phyloP scores from a whole-genome alignment of 2,113 vertebrate genomes.

The Pteronura brasiliensis region DNA sequence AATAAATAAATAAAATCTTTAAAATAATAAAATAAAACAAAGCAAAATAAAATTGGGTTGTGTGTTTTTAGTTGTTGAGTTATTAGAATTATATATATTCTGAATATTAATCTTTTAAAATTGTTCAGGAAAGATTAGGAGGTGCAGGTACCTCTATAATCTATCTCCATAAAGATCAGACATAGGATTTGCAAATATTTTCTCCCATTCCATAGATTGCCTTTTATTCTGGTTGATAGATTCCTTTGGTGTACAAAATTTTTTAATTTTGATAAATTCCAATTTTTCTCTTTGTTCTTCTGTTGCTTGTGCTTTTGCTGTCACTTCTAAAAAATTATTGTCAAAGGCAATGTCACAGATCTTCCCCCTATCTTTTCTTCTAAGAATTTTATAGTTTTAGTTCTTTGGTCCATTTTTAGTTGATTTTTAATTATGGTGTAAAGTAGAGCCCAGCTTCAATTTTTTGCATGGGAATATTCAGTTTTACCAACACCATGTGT shows the following conservation, averaged over 20 bases:
- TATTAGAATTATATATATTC: background rate
- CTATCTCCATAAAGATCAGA: background rate
- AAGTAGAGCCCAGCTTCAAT: background rate
- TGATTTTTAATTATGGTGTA: background rate
- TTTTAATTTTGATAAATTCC: background rate
- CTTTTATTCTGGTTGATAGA: background rate
- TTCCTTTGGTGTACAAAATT: background rate
- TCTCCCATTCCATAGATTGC: background rate
- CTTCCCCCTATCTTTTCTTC: background rate
- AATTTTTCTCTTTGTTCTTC: background rate
- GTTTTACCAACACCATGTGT: background rate
- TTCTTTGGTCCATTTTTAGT: background rate
- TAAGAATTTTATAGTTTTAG: background rate
- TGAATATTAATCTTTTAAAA: background rate
- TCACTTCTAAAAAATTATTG: background rate
- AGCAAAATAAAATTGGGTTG: background rate
- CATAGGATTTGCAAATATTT: background rate
- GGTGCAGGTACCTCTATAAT: background rate
- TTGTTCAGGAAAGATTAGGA: background rate
- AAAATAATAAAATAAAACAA: background rate
- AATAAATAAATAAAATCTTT: background rate
- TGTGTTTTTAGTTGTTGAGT: background rate
- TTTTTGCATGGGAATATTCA: background rate
- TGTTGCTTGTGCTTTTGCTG: background rate
- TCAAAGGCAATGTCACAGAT: background rate